Evolutionary conservation across 2,888 invertebrate genomes (phyloP).

Genomic region (Troides aeacus): DNA sequence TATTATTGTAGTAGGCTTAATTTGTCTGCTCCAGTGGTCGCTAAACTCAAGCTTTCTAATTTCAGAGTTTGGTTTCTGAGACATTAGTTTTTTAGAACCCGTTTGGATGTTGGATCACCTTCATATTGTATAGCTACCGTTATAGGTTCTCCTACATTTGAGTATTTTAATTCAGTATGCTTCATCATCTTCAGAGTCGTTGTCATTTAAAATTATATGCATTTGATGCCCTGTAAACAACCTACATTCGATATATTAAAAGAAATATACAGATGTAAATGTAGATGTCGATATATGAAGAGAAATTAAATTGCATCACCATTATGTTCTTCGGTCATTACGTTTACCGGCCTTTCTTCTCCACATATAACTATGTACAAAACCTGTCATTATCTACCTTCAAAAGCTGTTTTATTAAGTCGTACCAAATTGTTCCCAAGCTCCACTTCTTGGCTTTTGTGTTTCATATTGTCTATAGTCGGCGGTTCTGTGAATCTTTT

Average conservation of each 20-base stretch:
- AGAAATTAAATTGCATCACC: not conserved
- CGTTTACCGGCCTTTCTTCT: constrained; percentile 4
- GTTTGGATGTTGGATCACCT: too few relatives aligned
- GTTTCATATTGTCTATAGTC: constrained; percentile 51
- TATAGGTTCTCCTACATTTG: too few relatives aligned
- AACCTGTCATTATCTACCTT: constrained; percentile 46
- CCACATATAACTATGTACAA: constrained; percentile 17
- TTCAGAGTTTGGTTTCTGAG: too few relatives aligned
- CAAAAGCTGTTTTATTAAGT: constrained; percentile 40
- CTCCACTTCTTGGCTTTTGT: constrained; percentile 53
- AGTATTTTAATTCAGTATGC: too few relatives aligned
- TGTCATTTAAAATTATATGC: too few relatives aligned
- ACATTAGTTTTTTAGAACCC: too few relatives aligned
- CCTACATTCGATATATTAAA: not conserved
- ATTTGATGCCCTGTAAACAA: too few relatives aligned
- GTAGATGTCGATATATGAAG: not conserved
- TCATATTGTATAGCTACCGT: too few relatives aligned
- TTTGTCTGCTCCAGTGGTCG: too few relatives aligned
- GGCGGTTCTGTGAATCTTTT: constrained; percentile 52
- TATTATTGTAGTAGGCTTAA: too few relatives aligned
- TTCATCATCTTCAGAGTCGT: too few relatives aligned
- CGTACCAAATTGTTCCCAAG: constrained; percentile 48
- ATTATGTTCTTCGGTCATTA: not conserved
- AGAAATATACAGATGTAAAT: not conserved
- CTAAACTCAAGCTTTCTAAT: too few relatives aligned